Base-by-base conservation (phyloP, 1,140 invertebrate genomes). In the Drusus annulatus region DNA sequence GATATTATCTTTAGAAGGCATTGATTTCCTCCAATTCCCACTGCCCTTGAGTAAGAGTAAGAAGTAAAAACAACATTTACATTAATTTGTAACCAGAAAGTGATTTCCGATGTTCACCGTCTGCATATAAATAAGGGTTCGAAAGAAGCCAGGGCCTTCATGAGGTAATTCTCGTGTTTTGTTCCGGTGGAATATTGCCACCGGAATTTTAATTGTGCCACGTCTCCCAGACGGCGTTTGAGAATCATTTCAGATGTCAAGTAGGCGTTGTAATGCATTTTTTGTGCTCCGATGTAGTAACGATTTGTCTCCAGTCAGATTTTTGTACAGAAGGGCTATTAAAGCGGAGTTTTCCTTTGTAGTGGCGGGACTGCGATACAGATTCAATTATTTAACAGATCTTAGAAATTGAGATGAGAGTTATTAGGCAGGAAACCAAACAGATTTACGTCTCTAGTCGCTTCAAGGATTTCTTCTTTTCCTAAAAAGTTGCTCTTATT, bases 101-200 rank as follows among this genome's bases (percentile, higher is more conserved):
- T 65, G 62, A 65, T 65, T 65, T 65, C 62, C 62, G 28, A 65
- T 25, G 62, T 65, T 28, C 62, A 28, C 25, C 28, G 62, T 65
- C 62, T 65, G 62, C 62, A 65, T 65, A 65, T 65, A 65, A 65
- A 65, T 65, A 65, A 65, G 62, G 62, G 62, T 31, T 25, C 56
- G 23, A 31, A n/a, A 51, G 31, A 10, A 19, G 23, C 31, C 36
- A 17, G 31, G 31, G 16, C 68, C 68, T 19, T 17, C 50, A 71
- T 51, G 31, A 71, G 17, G 68, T 71, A 71, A 71, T 71, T 71
- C 51, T 71, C 68, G 23, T 71, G 68, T 51, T 51, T 50, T 50
- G 68, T 71, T 71, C 68, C 68, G 68, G 68, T 71, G 36, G 68
- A 31, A 21, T 17, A 50, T 50, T 71, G 17, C 68, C 31, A 50